phyloP scores from a whole-genome alignment of 2,888 invertebrate species.

The Hemaris fuciformis region DNA sequence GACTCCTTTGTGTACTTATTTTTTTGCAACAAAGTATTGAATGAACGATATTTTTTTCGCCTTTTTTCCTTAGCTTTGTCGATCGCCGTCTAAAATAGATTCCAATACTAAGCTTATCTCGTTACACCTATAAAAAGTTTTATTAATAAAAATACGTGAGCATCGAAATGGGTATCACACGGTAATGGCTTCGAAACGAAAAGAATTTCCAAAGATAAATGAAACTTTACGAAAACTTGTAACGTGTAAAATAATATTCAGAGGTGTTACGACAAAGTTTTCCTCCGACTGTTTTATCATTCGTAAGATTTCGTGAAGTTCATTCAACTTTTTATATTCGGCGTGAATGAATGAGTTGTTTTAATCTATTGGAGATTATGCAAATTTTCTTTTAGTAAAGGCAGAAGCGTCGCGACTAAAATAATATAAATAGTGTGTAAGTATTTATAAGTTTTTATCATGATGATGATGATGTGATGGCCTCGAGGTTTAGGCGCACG shows the following conservation, averaged over 20 bases:
- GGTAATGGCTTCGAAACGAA: not conserved
- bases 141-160: not conserved
- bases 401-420: no score
- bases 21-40: no score
- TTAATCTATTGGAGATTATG: not conserved
- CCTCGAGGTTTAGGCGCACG: no score
- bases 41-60: no score
- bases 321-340: not conserved
- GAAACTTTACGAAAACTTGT: not conserved
- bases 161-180: not conserved
- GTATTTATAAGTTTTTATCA: no score
- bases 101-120: not conserved
- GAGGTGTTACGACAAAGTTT: not conserved
- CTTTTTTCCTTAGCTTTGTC: no score
- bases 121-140: not conserved
- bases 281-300: not conserved
- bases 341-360: not conserved
- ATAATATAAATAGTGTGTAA: no score
- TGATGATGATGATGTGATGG: no score
- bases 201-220: not conserved
- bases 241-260: not conserved
- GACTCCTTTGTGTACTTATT: no score
- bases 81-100: not conserved
- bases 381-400: not conserved
- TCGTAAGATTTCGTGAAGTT: not conserved